These are phyloP conservation scores for Phania funesta DNA, from an alignment of 2,888 invertebrate species.

Conservation along the genomic window DNA sequence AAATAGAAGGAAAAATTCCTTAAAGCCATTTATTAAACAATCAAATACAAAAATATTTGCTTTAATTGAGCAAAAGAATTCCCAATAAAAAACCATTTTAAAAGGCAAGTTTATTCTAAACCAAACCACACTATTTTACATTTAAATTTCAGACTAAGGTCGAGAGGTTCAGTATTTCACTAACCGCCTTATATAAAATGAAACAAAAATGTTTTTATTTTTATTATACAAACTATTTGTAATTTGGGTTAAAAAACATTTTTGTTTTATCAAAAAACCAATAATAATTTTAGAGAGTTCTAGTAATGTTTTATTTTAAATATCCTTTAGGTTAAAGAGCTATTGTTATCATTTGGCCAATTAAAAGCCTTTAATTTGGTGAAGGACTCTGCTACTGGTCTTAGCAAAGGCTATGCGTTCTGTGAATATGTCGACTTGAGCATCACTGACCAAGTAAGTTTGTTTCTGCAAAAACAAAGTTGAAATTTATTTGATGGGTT, in stretches of 20 bases:
- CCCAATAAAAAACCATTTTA: background rate
- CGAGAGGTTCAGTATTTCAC: conserved; percentile 35
- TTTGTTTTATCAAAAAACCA: conserved; percentile 31
- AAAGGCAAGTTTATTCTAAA: conserved; percentile 54
- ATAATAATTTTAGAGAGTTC: background rate
- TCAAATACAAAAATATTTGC: conserved; percentile 6
- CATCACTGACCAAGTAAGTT: conserved; percentile 94
- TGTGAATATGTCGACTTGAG: conserved; percentile 98
- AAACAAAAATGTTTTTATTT: conserved; percentile 45
- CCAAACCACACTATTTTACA: background rate
- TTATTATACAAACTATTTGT: background rate
- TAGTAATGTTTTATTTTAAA: background rate
- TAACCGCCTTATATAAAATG: conserved; percentile 19
- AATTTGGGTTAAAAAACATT: conserved; percentile 15
- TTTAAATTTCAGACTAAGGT: conserved; percentile 28
- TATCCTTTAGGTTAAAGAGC: conserved; percentile 92
- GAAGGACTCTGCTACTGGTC: conserved; percentile 97
- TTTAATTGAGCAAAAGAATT: conserved; percentile 20
- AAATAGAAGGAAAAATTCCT: background rate
- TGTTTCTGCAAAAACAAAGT: background rate
- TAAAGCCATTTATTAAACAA: conserved; percentile 11
- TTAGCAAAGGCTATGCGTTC: conserved; percentile 99
- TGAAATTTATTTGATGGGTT: background rate
- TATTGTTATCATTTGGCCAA: conserved; percentile 98
- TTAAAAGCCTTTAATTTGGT: conserved; percentile 98